Conservation (phyloP, 2,113 vertebrate genomes). For the Riparia riparia region DNA sequence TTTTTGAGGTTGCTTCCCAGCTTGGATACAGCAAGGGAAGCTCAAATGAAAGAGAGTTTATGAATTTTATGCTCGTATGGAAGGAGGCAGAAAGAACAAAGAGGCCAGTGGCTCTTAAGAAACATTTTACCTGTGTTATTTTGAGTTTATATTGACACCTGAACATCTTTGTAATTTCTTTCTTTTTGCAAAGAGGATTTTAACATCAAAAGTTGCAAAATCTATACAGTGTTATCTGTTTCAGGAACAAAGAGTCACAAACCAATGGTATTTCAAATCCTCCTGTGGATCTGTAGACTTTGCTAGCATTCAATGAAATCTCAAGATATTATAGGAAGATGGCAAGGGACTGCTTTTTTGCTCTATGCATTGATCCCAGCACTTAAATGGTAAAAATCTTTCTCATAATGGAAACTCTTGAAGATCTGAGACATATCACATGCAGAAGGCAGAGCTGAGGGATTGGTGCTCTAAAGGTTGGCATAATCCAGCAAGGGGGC, state of each 20-base stretch:
- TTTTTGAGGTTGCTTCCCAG: background rate
- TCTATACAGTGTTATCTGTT: background rate
- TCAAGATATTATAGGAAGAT: background rate
- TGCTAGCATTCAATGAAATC: background rate
- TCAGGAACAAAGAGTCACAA: background rate
- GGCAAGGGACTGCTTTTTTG: background rate
- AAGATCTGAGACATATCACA: background rate
- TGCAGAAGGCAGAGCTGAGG: background rate
- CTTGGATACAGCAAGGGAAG: accelerated
- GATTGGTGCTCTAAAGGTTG: background rate
- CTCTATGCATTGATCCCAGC: background rate
- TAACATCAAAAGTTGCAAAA: background rate
- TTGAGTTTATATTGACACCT: background rate
- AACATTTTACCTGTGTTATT: background rate
- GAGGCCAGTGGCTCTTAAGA: background rate
- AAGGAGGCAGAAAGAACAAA: background rate
- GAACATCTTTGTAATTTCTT: background rate
- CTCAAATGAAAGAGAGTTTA: background rate
- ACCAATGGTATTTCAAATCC: background rate
- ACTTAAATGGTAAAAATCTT: background rate
- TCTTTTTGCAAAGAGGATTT: background rate
- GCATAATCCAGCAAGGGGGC: background rate
- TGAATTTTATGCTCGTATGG: background rate
- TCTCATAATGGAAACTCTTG: background rate
- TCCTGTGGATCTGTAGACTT: background rate